Base-by-base conservation (phyloP, 1,140 invertebrate species). In the Cyphomyrmex costatus region DNA sequence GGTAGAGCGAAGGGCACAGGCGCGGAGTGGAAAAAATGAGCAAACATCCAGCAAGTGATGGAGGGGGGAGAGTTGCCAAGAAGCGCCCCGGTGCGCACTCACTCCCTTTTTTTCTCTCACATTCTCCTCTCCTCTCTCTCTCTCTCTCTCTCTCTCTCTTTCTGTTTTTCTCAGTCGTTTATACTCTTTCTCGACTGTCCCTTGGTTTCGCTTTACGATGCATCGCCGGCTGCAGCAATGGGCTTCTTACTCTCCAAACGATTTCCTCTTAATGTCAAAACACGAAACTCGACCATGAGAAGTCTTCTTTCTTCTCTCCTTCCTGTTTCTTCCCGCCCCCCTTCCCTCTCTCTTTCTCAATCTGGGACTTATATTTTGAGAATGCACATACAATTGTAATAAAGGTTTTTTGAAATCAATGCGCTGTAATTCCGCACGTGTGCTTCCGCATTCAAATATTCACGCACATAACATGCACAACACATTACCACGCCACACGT, bases 1-100 rank as follows among this genome's bases (percentile, higher is more conserved):
- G 88, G 90, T 68, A 92, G 89, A 91, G 90, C 89, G 91, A 92
- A 89, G 90, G 90, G 92, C 92, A 49, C 66, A 93, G 91, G 90
- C 88, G 89, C 78, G 60, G 86, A 89, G 88, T 71, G 88, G 86
- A 90, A 89, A 89, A 88, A 91, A 89, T 92, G 90, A 91, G 88
- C 91, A 91, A 92, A 92, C 90, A 90, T 91, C 87, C 89, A 88
- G 88, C 80, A 56, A 86, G 66, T 63, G 83, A 73, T 58, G 68
- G 84, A 71, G 42, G 71, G 71, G 71, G 70, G 53, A 86, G 78
- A 80, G 56, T 46, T 49, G 74, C 46, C 74, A 63, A 85, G 46
- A 49, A 63, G 76, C 66, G 78, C 21, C 74, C 86, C 49, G n/a
- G 27, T 71, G 51, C 71, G 27, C 80, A 21, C 42, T 63, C n/a